Evolutionary conservation across 2,888 invertebrate genomes (phyloP), one percentile per base, ranked within the genome.

Genomic region (Mylabris sibirica): DNA sequence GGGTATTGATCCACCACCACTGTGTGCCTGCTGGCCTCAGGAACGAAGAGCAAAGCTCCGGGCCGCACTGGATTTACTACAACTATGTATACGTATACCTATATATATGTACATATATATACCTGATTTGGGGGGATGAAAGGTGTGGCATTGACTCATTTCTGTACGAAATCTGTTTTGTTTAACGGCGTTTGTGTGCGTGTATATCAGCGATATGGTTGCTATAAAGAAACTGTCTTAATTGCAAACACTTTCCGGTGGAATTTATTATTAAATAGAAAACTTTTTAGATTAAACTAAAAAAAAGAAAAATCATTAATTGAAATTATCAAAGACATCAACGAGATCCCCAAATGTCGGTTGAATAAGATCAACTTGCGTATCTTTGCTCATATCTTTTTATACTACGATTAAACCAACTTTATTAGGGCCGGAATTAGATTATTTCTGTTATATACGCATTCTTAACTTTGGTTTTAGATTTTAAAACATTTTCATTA

Each of bases 1-100:
- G 70, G 70, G 71, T 71, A 71, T 71, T 71, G 71, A 71, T 71
- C 71, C 68, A 41, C 1, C 20, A 49, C 11, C 24, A 53, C 63
- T 63, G 63, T 63, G 63, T 71, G 71, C 62, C 62, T 66, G 71
- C 62, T 68, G 71, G 68, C 71, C 68, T 71, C 71, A 71, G 71
- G 71, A 71, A 66, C 68, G 71, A 71, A 71, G 71, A 53, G 22
- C 44, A 30, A 4, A 71, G 71, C 71, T 71, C 71, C 71, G 70
- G 70, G 70, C 67, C 70, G 70, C 70, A 67, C 68, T 66, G 68
- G 68, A 68, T 68, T 53, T 71, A 68, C 71, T 65, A 30, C 30
- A n/a, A n/a, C n/a, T n/a, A n/a, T n/a, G n/a, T 30, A 8, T 30
- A 30, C 49, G 63, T 66, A 66, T 66, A 66, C 71, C 68, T 65